Percentiles rank a stretch among this genome's conserved stretches.
Evolutionary conservation across 2,888 invertebrate species (phyloP).

Genomic region (Timema cristinae): DNA sequence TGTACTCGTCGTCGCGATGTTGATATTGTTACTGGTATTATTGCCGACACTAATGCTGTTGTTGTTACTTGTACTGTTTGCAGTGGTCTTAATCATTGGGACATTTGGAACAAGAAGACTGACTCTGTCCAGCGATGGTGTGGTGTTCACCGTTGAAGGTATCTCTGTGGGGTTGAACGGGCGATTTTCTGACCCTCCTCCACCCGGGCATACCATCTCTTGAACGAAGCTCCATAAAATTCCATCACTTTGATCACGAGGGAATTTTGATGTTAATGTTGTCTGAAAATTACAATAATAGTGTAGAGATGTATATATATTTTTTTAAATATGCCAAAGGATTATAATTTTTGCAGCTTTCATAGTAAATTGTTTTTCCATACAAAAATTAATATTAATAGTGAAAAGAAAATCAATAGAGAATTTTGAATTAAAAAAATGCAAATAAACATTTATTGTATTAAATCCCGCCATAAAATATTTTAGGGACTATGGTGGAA

Average conservation of each 20-base stretch:
- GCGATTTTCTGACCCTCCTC: constrained; percentile 47
- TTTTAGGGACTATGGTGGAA: too few relatives aligned
- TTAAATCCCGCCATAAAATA: too few relatives aligned
- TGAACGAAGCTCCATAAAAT: constrained; percentile 75
- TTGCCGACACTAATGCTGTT: constrained; percentile 35
- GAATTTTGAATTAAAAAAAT: too few relatives aligned
- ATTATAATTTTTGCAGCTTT: too few relatives aligned
- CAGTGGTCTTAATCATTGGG: constrained; percentile 39
- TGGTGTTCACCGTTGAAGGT: constrained; percentile 21
- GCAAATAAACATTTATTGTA: too few relatives aligned
- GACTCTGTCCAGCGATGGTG: constrained; percentile 31
- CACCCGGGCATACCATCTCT: constrained; percentile 67
- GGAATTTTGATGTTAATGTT: constrained; percentile 75
- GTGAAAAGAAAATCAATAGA: too few relatives aligned
- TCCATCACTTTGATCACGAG: constrained; percentile 71
- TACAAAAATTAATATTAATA: too few relatives aligned
- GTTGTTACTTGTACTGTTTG: constrained; percentile 44
- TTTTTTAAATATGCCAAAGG: too few relatives aligned
- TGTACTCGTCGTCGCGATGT: constrained; percentile 17
- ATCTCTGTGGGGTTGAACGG: constrained; percentile 22
- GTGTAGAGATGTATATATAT: background rate
- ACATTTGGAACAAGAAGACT: constrained; percentile 43
- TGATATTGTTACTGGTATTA: background rate
- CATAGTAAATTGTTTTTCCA: too few relatives aligned
- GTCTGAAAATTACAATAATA: constrained; percentile 44